phyloP scores from a whole-genome alignment of 2,797 vertebrate species.

The Neosilurus hyrtlii region DNA sequence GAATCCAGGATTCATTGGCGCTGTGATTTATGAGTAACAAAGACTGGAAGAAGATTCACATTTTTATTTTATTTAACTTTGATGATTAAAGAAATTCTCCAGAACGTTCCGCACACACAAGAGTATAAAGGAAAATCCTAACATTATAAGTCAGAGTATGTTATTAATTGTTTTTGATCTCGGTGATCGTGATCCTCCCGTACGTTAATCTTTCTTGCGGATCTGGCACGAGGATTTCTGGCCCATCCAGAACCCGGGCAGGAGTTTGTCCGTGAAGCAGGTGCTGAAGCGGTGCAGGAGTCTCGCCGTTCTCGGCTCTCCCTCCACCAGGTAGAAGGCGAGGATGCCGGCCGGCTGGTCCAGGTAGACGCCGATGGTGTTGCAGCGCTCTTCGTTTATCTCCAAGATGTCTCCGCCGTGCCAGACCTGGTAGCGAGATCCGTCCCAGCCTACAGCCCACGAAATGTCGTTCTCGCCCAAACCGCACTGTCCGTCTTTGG shows the following conservation, averaged over 20 bases:
- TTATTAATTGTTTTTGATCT: neutral
- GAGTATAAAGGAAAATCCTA: neutral
- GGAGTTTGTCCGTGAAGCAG: constrained; percentile 65
- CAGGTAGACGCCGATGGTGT: constrained; percentile 70
- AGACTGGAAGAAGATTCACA: neutral
- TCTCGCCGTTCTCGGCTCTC: constrained; percentile 62
- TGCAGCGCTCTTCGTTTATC: constrained; percentile 52
- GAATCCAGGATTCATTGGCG: neutral
- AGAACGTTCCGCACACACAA: neutral
- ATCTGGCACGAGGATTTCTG: constrained; percentile 69
- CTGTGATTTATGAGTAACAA: neutral
- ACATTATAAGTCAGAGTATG: neutral
- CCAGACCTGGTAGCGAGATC: constrained; percentile 75
- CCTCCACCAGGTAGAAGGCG: constrained; percentile 68
- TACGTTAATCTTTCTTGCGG: constrained; percentile 65
- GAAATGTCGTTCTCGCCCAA: constrained; percentile 74
- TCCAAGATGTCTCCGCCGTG: constrained; percentile 70
- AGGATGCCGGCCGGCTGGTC: constrained; percentile 76
- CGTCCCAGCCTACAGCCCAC: constrained; percentile 76
- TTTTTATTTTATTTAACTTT: neutral
- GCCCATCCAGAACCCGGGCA: constrained; percentile 77
- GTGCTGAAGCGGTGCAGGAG: constrained; percentile 71
- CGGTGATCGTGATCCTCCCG: too few species aligned
- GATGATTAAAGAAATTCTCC: neutral
- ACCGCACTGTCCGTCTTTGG: constrained; percentile 65